These are phyloP conservation scores for Zaprionus lineosus DNA, from an alignment of 2,888 invertebrate genomes.

Conservation along the genomic window DNA sequence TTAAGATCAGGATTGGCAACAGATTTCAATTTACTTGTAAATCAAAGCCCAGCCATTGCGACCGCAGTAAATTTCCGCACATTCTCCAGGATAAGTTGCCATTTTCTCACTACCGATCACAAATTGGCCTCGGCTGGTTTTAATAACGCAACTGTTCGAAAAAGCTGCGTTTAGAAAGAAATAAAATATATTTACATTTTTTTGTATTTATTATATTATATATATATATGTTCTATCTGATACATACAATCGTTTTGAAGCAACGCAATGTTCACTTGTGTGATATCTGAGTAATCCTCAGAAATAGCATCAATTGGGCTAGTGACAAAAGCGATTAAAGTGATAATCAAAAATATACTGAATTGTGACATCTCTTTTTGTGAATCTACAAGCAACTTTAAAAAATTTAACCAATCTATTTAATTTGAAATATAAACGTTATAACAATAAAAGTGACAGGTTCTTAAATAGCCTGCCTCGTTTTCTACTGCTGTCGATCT, in stretches of 20 bases:
- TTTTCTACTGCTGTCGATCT: constrained; percentile 35
- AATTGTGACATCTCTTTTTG: constrained; percentile 34
- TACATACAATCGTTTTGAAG: constrained; percentile 21
- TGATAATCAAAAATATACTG: constrained; percentile 9
- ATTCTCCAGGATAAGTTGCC: constrained; percentile 42
- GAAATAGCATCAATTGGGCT: not conserved
- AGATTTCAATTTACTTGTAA: constrained; percentile 42
- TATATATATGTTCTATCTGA: not conserved
- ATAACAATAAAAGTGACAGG: constrained; percentile 20
- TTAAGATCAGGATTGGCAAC: too few species aligned
- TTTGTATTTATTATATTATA: not conserved
- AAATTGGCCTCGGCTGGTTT: not conserved
- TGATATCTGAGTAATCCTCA: too few species aligned
- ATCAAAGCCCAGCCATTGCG: constrained; percentile 54
- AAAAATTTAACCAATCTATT: constrained; percentile 56
- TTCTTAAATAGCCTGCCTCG: constrained; percentile 42
- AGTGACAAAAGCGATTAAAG: constrained; percentile 4
- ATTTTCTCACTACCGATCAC: constrained; percentile 19
- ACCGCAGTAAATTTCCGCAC: constrained; percentile 50
- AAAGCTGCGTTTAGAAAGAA: constrained; percentile 12
- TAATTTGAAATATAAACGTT: constrained; percentile 35
- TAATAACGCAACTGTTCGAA: constrained; percentile 44
- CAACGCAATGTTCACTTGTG: too few species aligned
- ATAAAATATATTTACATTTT: not conserved
- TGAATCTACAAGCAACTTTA: too few species aligned